Conservation (phyloP, 2,113 vertebrate genomes). For the Chunga burmeisteri region DNA sequence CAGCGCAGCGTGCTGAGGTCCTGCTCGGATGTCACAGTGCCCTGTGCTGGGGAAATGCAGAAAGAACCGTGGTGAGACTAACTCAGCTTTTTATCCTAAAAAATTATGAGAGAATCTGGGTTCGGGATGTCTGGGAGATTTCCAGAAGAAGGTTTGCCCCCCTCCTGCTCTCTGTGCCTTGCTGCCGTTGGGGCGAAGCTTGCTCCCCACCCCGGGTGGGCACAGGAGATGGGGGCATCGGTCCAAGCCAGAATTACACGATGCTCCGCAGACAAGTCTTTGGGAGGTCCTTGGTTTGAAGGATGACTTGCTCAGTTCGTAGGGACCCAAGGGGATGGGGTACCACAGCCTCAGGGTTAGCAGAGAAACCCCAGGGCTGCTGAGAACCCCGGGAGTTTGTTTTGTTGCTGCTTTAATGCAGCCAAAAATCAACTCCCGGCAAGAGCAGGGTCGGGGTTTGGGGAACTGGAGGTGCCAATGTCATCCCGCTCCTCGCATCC, state of each 20-base stretch:
- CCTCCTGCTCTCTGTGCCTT: neutral
- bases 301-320: neutral
- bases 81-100: neutral
- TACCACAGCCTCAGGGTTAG: neutral
- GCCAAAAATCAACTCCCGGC: neutral
- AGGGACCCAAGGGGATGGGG: accelerated
- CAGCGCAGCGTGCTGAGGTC: accelerated
- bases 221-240: neutral
- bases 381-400: accelerated
- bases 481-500: neutral
- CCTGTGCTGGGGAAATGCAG: neutral
- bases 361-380: neutral
- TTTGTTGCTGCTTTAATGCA: neutral
- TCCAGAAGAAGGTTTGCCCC: neutral
- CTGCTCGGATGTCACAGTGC: accelerated
- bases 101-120: accelerated
- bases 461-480: neutral
- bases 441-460: accelerated
- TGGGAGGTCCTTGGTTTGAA: neutral
- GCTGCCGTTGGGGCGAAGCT: neutral
- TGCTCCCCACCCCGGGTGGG: neutral
- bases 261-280: neutral
- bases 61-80: accelerated
- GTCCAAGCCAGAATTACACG: accelerated
- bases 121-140: neutral